A percentile compares a stretch with the other conserved stretches of the same genome.
Conservation (phyloP, 2,888 invertebrate genomes). For the Lithosia quadra region DNA sequence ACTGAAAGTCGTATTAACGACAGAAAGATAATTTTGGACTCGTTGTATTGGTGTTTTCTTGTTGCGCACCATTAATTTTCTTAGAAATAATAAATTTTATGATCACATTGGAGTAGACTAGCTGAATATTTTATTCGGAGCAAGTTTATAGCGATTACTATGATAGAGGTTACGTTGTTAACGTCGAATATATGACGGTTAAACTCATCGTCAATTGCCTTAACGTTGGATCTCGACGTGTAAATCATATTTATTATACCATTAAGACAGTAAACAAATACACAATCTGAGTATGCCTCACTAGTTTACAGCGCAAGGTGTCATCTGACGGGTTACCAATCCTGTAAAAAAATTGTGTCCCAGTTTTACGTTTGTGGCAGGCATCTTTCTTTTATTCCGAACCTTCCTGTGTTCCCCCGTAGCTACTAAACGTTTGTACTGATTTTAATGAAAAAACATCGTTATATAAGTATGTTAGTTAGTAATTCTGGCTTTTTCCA, state of each 20-base stretch:
- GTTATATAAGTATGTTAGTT: neutral
- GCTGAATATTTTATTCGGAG: neutral
- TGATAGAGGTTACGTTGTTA: neutral
- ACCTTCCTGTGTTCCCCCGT: too few relatives aligned
- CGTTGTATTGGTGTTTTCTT: constrained; percentile 16
- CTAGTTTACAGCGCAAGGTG: neutral
- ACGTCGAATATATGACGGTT: constrained; percentile 10
- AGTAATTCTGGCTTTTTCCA: too few relatives aligned
- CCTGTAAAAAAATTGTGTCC: neutral
- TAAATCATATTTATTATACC: constrained; percentile 5
- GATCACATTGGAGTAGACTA: constrained; percentile 16
- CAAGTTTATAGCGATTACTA: neutral
- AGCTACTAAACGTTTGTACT: too few relatives aligned
- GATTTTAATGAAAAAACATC: too few relatives aligned
- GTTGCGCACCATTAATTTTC: constrained; percentile 19
- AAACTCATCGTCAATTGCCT: neutral
- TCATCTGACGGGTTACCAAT: neutral
- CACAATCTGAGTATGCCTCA: neutral
- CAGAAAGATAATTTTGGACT: constrained; percentile 23
- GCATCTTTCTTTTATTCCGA: too few relatives aligned
- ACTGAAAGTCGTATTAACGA: constrained; percentile 32
- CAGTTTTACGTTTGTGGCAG: neutral
- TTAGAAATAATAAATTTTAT: constrained; percentile 18
- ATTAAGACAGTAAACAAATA: neutral
- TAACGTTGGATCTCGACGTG: neutral